phyloP scores from a whole-genome alignment of 2,888 invertebrate species.

The Drosophila anomalata region DNA sequence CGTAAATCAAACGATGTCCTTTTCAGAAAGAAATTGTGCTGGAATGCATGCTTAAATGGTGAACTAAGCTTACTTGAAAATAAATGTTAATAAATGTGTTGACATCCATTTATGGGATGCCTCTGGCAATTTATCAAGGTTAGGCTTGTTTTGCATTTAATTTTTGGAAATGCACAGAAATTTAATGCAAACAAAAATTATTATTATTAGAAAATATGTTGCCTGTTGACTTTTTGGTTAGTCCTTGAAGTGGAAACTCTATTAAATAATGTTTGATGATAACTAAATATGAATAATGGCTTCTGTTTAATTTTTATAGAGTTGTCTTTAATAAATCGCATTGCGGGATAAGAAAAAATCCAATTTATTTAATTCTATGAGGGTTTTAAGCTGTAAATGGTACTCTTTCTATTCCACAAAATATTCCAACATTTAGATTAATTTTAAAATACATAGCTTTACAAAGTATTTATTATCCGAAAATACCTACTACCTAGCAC shows the following conservation, averaged over 20 bases:
- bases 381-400: neutral
- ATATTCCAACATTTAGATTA: constrained; percentile 4
- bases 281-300: neutral
- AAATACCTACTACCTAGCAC: neutral
- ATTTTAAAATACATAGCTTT: neutral
- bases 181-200: neutral
- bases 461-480: constrained; percentile 14
- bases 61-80: constrained; percentile 8
- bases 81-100: constrained; percentile 24
- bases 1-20: constrained; percentile 29
- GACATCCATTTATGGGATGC: constrained; percentile 7
- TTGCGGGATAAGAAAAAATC: neutral
- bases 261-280: neutral
- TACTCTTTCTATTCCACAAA: neutral
- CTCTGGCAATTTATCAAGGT: constrained; percentile 20
- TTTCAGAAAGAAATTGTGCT: constrained; percentile 4
- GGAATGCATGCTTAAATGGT: neutral
- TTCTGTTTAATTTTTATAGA: neutral
- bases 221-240: neutral
- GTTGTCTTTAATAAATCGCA: constrained; percentile 5
- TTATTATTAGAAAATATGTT: constrained; percentile 3
- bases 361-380: neutral
- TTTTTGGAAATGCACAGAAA: neutral
- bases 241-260: neutral
- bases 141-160: constrained; percentile 3